Conservation (phyloP, 2,113 vertebrate genomes). For the Myotis lucifugus region DNA sequence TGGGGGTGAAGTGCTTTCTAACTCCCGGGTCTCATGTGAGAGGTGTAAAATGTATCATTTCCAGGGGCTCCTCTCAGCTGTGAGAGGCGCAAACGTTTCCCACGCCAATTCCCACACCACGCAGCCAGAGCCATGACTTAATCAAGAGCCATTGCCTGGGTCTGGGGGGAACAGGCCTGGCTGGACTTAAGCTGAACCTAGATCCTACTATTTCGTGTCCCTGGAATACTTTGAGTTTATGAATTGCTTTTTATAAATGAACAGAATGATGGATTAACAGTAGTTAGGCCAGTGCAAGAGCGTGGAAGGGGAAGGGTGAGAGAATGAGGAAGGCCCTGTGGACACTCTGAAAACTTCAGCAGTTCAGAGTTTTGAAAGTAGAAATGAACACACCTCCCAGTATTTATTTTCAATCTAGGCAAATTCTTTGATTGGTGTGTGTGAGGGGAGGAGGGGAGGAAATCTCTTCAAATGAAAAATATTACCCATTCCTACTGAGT, state of each 20-base stretch:
- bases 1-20: slow-evolving; percentile 78
- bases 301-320: neutral
- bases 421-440: neutral
- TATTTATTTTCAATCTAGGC: neutral
- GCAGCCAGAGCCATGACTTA: neutral
- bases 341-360: neutral
- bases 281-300: neutral
- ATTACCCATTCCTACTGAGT: neutral
- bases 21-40: slow-evolving; percentile 64
- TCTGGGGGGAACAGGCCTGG: neutral
- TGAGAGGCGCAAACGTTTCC: neutral
- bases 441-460: too few relatives aligned
- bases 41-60: slow-evolving; percentile 59
- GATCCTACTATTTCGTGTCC: neutral
- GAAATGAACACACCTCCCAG: neutral
- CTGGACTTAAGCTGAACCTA: neutral
- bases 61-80: slow-evolving; percentile 45
- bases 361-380: slow-evolving; percentile 9
- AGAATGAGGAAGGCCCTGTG: neutral
- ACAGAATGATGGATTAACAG: neutral
- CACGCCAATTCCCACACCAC: neutral
- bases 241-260: neutral
- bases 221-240: neutral
- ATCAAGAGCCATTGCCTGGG: neutral
- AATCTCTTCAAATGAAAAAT: slow-evolving; percentile 15